These are phyloP conservation scores for Nomada fucata DNA, from an alignment of 2,888 invertebrate species.

Conservation along the genomic window DNA sequence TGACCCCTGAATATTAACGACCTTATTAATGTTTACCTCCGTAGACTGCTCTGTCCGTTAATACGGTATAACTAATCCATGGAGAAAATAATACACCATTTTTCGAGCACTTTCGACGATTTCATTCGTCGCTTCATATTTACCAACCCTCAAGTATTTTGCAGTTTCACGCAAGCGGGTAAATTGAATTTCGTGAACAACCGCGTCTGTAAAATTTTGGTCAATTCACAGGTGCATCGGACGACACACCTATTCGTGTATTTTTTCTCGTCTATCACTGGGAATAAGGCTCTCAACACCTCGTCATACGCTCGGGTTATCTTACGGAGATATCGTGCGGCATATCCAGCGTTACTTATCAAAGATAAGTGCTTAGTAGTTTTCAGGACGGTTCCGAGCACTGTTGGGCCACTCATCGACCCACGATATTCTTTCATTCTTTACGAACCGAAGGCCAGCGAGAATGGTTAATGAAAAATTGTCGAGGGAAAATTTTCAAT, in stretches of 20 bases:
- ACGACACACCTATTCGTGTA: slow-evolving; percentile 9
- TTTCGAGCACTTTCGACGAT: no score
- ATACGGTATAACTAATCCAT: no score
- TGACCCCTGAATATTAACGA: no score
- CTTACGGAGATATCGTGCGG: slow-evolving; percentile 73
- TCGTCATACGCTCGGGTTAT: slow-evolving; percentile 67
- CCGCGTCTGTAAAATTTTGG: neutral
- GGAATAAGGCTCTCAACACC: slow-evolving; percentile 55
- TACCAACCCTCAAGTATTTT: no score
- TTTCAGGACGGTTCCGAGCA: slow-evolving; percentile 67
- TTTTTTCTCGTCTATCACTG: slow-evolving; percentile 32
- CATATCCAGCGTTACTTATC: slow-evolving; percentile 76
- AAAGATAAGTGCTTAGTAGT: slow-evolving; percentile 80
- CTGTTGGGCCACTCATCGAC: slow-evolving; percentile 52
- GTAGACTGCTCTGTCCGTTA: no score
- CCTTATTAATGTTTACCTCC: neutral
- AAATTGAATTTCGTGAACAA: neutral
- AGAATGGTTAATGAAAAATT: neutral
- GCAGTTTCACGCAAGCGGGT: no score
- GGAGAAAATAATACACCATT: neutral
- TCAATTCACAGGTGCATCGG: slow-evolving; percentile 19
- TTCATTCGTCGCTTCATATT: no score
- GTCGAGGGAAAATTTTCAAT: neutral
- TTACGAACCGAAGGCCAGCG: neutral
- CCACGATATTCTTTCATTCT: neutral